phyloP scores from a whole-genome alignment of 1,140 invertebrate genomes.

The Rhynchophorus ferrugineus region DNA sequence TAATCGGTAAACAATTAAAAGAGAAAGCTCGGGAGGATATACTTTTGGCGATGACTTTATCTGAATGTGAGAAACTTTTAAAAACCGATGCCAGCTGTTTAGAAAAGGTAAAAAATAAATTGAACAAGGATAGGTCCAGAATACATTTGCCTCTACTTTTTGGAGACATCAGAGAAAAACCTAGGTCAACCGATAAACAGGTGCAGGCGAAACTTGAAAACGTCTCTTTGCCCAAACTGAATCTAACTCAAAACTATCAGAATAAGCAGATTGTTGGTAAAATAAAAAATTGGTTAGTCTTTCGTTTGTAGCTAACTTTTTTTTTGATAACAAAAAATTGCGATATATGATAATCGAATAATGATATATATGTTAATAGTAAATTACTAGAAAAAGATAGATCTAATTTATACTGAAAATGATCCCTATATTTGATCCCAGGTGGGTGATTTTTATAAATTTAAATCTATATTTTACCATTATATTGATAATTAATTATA shows the following conservation, averaged over 20 bases:
- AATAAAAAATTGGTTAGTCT: background rate
- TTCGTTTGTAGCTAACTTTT: too few relatives aligned
- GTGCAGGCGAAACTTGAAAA: background rate
- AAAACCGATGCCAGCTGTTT: slow-evolving; percentile 9
- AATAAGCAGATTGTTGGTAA: too few relatives aligned
- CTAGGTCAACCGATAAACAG: background rate
- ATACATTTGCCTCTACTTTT: slow-evolving; percentile 11
- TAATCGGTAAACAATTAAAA: slow-evolving; percentile 6
- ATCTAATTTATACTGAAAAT: too few relatives aligned
- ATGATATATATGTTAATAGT: too few relatives aligned
- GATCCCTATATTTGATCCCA: too few relatives aligned
- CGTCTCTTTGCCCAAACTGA: too few relatives aligned
- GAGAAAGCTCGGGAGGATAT: slow-evolving; percentile 12
- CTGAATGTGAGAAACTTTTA: slow-evolving; percentile 16
- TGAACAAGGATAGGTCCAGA: background rate
- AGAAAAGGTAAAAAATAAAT: slow-evolving; percentile 12
- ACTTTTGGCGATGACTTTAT: slow-evolving; percentile 9
- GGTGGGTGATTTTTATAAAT: too few relatives aligned
- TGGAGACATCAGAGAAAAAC: background rate
- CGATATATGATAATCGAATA: too few relatives aligned
- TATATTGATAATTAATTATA: too few relatives aligned
- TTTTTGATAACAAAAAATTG: too few relatives aligned
- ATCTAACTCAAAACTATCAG: background rate
- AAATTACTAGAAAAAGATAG: too few relatives aligned
- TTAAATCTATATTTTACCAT: too few relatives aligned